Base-by-base conservation (phyloP, 2,888 invertebrate genomes). In the Pegoplata infirma region DNA sequence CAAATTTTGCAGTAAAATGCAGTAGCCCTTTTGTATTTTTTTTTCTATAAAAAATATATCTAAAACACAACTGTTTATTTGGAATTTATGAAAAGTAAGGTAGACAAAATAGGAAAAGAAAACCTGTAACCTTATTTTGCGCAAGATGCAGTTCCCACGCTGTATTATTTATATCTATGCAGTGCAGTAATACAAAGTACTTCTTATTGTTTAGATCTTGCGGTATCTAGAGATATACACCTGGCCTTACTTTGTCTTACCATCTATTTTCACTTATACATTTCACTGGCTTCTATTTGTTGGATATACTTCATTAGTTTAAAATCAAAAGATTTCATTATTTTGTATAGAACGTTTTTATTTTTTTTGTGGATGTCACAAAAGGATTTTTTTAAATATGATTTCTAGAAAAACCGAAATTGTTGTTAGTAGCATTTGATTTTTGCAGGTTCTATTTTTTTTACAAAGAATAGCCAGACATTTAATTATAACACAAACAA, bases 81-180 rank as follows among this genome's bases (percentile, higher is more conserved):
- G 21, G n/a, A 25, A 66, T 36, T 40, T 32, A 36, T 61, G 28
- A 46, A 59, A 66, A n/a, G n/a, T n/a, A n/a, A 47, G 19, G 61
- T 21, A 55, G n/a, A 36, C 28, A 12, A 61, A n/a, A n/a, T n/a
- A n/a, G n/a, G n/a, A n/a, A n/a, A 25, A 63, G 28, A 5, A 66
- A 69, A 74, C 74, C 78, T 74, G 74, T 49, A 74, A 32, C 55
- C 69, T 14, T 66, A 56, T 71, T 79, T 79, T 79, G 69, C 74
- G 69, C 78, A 79, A 74, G 78, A 74, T 74, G 69, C 66, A 19
- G 69, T 79, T 79, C 78, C 74, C 78, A 79, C 78, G 78, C 64
- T 74, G 56, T 10, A 73, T 3, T 40, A n/a, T n/a, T n/a, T n/a
- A n/a, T n/a, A n/a, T n/a, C n/a, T n/a, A n/a, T 40, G 5, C 28